phyloP scores from a whole-genome alignment of 2,113 vertebrate species.

The Rhineura floridana region DNA sequence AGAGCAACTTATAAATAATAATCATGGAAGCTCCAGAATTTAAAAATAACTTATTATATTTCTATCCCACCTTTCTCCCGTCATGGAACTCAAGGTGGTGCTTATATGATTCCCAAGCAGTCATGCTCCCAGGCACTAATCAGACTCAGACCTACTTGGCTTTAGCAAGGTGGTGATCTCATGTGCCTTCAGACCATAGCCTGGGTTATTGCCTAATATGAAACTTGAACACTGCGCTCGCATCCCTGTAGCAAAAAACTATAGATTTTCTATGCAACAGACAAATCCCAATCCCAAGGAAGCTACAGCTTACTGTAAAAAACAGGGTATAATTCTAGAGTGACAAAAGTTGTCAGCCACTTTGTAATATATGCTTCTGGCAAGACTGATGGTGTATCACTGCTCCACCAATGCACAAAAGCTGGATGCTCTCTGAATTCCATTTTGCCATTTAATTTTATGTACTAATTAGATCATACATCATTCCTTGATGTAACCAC shows the following conservation, averaged over 20 bases:
- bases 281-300: conserved; percentile 28
- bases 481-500: conserved; percentile 57
- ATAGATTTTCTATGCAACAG: neutral
- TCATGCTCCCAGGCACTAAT: too few species aligned
- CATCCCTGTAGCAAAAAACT: neutral
- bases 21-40: neutral
- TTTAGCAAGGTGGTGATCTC: too few species aligned
- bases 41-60: neutral
- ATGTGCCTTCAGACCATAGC: too few species aligned
- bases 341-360: conserved; percentile 6
- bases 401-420: conserved; percentile 38
- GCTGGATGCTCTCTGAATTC: conserved; percentile 30
- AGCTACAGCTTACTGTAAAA: conserved; percentile 26
- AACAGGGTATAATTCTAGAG: conserved; percentile 32
- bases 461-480: conserved; percentile 58
- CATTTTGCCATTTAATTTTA: conserved; percentile 60
- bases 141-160: too few species aligned
- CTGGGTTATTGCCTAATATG: neutral
- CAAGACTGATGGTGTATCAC: conserved; percentile 31
- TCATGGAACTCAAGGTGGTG: too few species aligned
- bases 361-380: conserved; percentile 28
- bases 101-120: too few species aligned
- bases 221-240: neutral
- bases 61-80: too few species aligned
- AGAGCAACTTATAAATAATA: neutral